phyloP scores from a whole-genome alignment of 2,113 vertebrate genomes.

The Psittacula cyanocephala region DNA sequence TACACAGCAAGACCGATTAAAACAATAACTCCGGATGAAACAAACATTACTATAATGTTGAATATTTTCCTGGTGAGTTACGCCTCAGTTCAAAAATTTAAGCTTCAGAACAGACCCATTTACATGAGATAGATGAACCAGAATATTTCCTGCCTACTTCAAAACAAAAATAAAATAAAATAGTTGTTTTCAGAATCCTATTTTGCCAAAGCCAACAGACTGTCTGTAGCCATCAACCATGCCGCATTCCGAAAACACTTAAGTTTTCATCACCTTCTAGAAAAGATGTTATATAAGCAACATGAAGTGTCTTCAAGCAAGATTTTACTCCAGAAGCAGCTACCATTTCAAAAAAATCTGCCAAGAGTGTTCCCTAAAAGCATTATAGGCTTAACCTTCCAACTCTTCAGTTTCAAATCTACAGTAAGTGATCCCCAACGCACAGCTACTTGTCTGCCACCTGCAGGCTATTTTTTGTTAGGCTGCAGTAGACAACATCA shows the following conservation, averaged over 20 bases:
- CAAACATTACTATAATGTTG: background rate
- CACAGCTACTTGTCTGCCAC: background rate
- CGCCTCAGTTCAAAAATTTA: background rate
- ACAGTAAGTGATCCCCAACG: background rate
- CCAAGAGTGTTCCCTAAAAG: background rate
- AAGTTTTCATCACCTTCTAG: background rate
- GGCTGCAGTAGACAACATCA: background rate
- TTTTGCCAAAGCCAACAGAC: background rate
- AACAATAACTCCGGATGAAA: background rate
- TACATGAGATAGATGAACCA: background rate
- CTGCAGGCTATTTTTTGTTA: slow-evolving; percentile 2
- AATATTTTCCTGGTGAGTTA: background rate
- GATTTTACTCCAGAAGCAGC: background rate
- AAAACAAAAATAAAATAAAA: background rate
- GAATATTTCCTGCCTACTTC: background rate
- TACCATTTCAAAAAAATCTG: background rate
- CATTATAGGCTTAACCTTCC: background rate
- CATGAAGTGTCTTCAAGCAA: background rate
- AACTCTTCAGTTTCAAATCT: background rate
- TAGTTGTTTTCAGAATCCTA: background rate
- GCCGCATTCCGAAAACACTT: background rate
- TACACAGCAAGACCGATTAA: background rate
- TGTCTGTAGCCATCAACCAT: background rate
- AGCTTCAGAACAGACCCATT: background rate
- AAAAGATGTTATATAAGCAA: background rate